These are phyloP conservation scores for Fistularia tabacaria DNA, from an alignment of 2,797 vertebrate species.

Conservation along the genomic window DNA sequence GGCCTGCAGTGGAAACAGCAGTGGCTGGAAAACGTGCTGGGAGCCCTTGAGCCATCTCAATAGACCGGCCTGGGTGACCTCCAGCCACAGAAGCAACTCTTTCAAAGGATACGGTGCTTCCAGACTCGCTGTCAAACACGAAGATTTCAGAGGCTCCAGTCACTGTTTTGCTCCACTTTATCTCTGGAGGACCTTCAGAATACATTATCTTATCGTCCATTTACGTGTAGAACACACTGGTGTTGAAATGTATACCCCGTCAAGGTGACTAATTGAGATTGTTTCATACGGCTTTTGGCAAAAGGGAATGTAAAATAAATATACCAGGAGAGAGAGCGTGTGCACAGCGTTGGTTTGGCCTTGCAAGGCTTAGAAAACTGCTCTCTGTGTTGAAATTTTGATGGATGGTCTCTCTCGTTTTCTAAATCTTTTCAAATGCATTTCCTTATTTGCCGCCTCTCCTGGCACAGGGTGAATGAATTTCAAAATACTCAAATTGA, in stretches of 20 bases:
- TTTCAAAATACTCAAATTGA: background rate
- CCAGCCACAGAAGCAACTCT: conserved; percentile 46
- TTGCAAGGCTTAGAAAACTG: conserved; percentile 36
- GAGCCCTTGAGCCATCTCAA: conserved; percentile 54
- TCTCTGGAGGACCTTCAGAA: conserved; percentile 32
- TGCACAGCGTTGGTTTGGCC: conserved; percentile 27
- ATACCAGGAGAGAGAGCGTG: conserved; percentile 15
- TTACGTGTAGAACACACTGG: conserved; percentile 32
- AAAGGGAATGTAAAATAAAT: conserved; percentile 23
- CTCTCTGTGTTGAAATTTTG: conserved; percentile 32
- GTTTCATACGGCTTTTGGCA: conserved; percentile 20
- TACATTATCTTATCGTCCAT: conserved; percentile 29
- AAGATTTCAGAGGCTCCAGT: conserved; percentile 36
- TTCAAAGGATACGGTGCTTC: conserved; percentile 23
- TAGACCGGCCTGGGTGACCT: conserved; percentile 59
- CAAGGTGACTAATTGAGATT: conserved; percentile 28
- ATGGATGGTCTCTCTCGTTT: conserved; percentile 32
- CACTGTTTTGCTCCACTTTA: conserved; percentile 20
- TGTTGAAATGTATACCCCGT: conserved; percentile 26
- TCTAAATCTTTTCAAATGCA: conserved; percentile 11
- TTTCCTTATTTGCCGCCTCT: too few relatives aligned
- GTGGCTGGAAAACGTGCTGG: conserved; percentile 50
- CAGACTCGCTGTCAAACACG: conserved; percentile 31
- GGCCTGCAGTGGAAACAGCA: conserved; percentile 45
- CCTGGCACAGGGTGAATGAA: background rate